Conservation (phyloP, 2,113 vertebrate genomes). For the Passer domesticus region DNA sequence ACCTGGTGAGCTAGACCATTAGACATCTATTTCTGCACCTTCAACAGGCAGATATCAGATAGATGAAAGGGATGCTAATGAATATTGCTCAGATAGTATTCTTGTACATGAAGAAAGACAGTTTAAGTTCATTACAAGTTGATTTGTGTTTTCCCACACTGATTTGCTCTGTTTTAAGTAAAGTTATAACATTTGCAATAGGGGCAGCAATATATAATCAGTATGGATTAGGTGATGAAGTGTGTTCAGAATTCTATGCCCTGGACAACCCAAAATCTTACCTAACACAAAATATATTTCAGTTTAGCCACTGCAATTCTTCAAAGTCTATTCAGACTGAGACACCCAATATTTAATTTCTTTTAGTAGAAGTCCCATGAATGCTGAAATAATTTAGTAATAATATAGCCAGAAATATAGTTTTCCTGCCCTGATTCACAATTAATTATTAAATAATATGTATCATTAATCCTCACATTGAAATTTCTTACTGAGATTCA, state of each 20-base stretch:
- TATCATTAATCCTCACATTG: neutral
- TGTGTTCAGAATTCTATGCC: neutral
- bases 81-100: neutral
- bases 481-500: neutral
- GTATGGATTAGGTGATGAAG: neutral
- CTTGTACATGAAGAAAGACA: neutral
- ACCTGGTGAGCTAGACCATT: neutral
- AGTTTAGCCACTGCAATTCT: neutral
- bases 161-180: neutral
- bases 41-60: neutral
- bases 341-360: neutral
- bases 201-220: neutral
- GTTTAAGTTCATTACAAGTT: neutral
- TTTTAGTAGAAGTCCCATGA: neutral
- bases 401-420: neutral
- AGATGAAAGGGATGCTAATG: conserved; percentile 18
- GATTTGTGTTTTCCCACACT: neutral
- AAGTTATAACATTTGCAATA: neutral
- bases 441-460: neutral
- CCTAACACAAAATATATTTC: neutral
- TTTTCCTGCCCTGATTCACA: neutral
- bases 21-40: neutral
- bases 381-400: neutral
- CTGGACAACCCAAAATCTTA: neutral
- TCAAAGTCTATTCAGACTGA: neutral